A percentile compares a stretch with the other conserved stretches of the same genome.
These are phyloP conservation scores for Drosophila kohkoa DNA, from an alignment of 1,140 invertebrate genomes.

Conservation along the genomic window DNA sequence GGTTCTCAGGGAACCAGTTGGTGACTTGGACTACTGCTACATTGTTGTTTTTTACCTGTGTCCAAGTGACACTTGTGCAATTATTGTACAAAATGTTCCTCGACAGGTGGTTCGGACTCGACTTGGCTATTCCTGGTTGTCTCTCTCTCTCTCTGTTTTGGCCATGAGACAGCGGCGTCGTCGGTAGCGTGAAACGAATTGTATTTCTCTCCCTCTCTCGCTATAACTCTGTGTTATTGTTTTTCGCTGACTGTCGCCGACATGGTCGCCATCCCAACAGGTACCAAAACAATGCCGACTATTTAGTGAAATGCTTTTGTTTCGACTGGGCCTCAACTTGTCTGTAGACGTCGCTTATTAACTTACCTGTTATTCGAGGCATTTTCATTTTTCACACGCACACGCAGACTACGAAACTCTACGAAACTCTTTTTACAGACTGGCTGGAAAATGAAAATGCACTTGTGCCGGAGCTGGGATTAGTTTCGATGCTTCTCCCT, in stretches of 20 bases:
- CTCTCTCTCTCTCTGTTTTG: conserved; percentile 6
- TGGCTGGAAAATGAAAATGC: conserved; percentile 60
- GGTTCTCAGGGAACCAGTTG: conserved; percentile 8
- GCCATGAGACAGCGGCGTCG: conserved; percentile 33
- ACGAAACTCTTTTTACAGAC: background rate
- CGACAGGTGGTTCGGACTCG: conserved; percentile 27
- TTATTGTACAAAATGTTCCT: conserved; percentile 63
- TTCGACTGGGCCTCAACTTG: conserved; percentile 19
- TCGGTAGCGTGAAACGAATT: conserved; percentile 55
- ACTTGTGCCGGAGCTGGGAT: conserved; percentile 52
- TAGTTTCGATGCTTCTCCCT: conserved; percentile 49
- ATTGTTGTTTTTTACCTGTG: conserved; percentile 11
- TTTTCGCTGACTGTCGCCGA: conserved; percentile 24
- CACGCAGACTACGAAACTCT: conserved; percentile 39
- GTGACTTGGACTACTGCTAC: background rate
- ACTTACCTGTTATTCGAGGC: conserved; percentile 72
- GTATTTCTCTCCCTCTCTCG: conserved; percentile 14
- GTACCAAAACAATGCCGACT: conserved; percentile 63
- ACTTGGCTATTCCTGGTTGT: conserved; percentile 17
- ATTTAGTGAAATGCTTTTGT: conserved; percentile 75
- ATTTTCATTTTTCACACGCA: conserved; percentile 78
- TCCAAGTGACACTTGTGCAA: conserved; percentile 74
- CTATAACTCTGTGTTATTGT: conserved; percentile 5
- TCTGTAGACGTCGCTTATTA: conserved; percentile 60
- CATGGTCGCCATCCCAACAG: conserved; percentile 45